Percentiles rank a stretch among this genome's conserved stretches.
Evolutionary conservation across 1,140 invertebrate genomes (phyloP).

Genomic region (Armadillidium nasatum): DNA sequence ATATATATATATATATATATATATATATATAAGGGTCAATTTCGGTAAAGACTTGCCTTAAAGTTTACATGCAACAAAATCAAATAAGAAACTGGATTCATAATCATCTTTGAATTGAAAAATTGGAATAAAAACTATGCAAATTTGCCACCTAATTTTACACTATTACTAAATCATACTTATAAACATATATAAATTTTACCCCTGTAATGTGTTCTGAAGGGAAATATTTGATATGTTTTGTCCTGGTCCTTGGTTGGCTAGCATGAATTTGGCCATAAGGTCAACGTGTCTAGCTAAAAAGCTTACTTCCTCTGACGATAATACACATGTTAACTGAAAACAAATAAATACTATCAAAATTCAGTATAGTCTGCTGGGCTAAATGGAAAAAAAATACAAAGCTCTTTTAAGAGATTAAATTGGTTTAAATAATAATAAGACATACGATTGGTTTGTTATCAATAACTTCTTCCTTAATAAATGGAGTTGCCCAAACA

Average conservation of each 20-base stretch:
- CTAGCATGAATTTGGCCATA: slow-evolving; percentile 34
- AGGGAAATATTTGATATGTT: not conserved
- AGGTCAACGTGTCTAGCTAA: slow-evolving; percentile 37
- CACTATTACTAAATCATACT: too few species aligned
- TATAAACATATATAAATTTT: too few species aligned
- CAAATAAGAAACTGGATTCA: too few species aligned
- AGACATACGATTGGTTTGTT: slow-evolving; percentile 43
- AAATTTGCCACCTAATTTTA: too few species aligned
- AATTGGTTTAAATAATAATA: too few species aligned
- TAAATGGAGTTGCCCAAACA: slow-evolving; percentile 61
- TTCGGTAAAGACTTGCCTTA: too few species aligned
- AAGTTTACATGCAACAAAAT: too few species aligned
- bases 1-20: too few species aligned
- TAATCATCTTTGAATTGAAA: too few species aligned
- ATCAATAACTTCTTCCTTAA: slow-evolving; percentile 34
- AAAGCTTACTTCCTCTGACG: slow-evolving; percentile 39
- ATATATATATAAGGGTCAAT: too few species aligned
- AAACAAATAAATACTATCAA: slow-evolving; percentile 8
- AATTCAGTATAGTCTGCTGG: not conserved
- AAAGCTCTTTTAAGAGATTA: not conserved
- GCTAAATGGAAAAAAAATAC: not conserved
- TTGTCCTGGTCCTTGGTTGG: slow-evolving; percentile 28
- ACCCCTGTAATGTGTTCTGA: not conserved
- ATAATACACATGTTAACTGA: slow-evolving; percentile 35
- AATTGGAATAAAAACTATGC: too few species aligned